Evolutionary conservation across 2,797 vertebrate genomes (phyloP), one percentile per base, ranked within the genome.

Genomic region (Parauchenoglanis ngamensis): DNA sequence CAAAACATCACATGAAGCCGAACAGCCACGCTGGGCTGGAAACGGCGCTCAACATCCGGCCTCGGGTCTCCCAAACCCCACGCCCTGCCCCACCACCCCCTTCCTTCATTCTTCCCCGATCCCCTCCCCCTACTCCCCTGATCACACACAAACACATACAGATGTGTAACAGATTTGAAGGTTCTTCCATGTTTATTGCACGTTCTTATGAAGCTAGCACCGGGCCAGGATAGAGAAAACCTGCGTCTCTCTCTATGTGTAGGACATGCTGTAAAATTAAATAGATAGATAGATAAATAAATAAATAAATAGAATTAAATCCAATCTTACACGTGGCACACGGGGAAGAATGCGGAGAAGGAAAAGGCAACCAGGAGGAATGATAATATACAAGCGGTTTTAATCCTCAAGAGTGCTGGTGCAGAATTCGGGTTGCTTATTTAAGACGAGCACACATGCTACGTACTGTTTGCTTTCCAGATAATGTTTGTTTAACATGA

Each of bases 1-100:
- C 78, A 12, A 67, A 89, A 87, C 56, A 89, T 87, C 44, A 49
- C 83, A 89, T 44, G 83, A 84, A 65, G 56, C 44, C 17, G 25
- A 68, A 76, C 57, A 73, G 88, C 61, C 61, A 52, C 25, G 12
- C 46, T 83, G 40, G 76, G 61, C 72, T 85, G 67, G 80, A 87
- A 89, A 85, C 67, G 44, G 54, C 40, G 59, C 72, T 79, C 72
- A 83, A 85, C 78, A 78, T 83, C 77, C 68, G 46, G 59, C 52
- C 84, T 17, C 23, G 44, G 44, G 72, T 68, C 54, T 49, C 84
- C 28, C 46, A 35, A 31, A 49, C 21, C 54, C 56, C 59, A 1
- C 12, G 46, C 10, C 31, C 40, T 25, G 4, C 52, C 12, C 21
- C 40, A 6, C 35, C 2, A 46, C 23, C 67, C 23, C 52, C 46